phyloP scores from a whole-genome alignment of 2,797 vertebrate genomes.

The Pseudotriccus pelzelni region DNA sequence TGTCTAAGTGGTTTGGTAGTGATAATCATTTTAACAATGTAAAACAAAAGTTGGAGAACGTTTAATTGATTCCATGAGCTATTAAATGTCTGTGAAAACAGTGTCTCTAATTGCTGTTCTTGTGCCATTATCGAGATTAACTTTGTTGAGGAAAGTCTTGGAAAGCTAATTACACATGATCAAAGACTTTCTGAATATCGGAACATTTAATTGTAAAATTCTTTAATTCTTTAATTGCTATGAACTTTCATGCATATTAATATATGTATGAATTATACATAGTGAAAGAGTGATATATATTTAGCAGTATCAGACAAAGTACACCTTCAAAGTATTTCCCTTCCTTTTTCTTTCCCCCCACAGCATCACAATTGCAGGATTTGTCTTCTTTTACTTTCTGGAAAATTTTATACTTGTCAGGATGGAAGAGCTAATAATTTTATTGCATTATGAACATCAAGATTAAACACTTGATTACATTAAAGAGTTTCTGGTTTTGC shows the following conservation, averaged over 20 bases:
- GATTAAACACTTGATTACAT: neutral
- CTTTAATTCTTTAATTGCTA: neutral
- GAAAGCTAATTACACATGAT: neutral
- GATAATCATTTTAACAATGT: neutral
- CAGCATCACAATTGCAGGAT: neutral
- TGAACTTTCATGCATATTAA: neutral
- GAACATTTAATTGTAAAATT: neutral
- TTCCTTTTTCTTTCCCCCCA: fast-evolving
- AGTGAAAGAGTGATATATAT: neutral
- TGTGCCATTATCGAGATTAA: neutral
- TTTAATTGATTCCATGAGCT: neutral
- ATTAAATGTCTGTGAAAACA: neutral
- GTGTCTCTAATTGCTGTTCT: neutral
- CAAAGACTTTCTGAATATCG: constrained; percentile 2
- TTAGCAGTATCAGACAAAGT: neutral
- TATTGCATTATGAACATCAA: neutral
- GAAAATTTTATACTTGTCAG: neutral
- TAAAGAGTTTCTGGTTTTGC: neutral
- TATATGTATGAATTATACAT: neutral
- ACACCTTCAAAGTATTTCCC: neutral
- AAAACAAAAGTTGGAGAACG: neutral
- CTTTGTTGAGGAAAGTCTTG: neutral
- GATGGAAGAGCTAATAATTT: neutral
- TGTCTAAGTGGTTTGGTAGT: neutral
- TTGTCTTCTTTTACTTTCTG: neutral